Base-by-base conservation (phyloP, 2,113 vertebrate species). In the Ovis canadensis region DNA sequence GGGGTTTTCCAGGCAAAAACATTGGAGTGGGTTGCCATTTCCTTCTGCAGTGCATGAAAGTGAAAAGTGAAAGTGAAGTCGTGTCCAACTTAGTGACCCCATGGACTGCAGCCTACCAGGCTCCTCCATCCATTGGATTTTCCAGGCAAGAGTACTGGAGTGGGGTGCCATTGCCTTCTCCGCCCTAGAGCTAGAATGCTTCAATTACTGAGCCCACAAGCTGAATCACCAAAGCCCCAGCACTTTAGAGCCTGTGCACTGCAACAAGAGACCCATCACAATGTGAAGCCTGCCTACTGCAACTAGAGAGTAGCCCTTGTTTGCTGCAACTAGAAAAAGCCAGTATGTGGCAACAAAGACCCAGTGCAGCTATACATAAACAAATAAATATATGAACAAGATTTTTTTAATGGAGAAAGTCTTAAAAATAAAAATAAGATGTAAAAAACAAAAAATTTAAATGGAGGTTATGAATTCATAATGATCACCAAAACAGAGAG, bases 31-130 rank as follows among this genome's bases (percentile, higher is more conserved):
- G 9, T 23, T 36, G 67, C n/a, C 67, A 71, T 36, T 36, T 36
- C n/a, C n/a, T 36, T 71, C 64, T 71, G 4, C 9, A 67, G 5
- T 36, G n/a, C n/a, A 11, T 3, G 16, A 67, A 67, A 67, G 62
- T 64, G 62, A 67, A 19, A 67, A 67, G 16, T 19, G 62, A n/a
- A 67, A 67, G 33, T 67, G 7, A 67, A 19, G 62, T 67, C 2
- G 0, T 36, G n/a, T 21, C 17, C 1, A 0, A 67, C n/a, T 67
- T 21, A 1, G 33, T 1, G 2, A 36, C n/a, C 4, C 17, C 64
- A 11, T 36, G 33, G 33, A 11, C n/a, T 36, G 17, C 17, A 5
- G n/a, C 4, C 1, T 5, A 36, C 33, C 17, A 36, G 33, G 33
- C 64, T 67, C 64, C 33, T n/a, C 64, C 2, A 0, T 36, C n/a